These are phyloP conservation scores for Macrosiphum euphorbiae DNA, from an alignment of 2,888 invertebrate species.

Conservation along the genomic window DNA sequence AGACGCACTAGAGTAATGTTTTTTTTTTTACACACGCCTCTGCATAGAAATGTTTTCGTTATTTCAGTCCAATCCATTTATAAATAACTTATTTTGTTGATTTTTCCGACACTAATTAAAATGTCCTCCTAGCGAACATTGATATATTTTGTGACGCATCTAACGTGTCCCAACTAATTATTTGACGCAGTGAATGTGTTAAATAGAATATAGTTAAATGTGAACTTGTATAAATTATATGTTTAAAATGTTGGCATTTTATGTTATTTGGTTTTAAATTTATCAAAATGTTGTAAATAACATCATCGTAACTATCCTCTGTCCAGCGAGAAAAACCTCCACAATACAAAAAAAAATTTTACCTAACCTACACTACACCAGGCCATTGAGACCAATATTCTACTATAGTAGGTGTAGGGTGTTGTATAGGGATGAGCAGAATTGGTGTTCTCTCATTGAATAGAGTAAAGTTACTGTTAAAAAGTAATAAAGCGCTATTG, in stretches of 20 bases:
- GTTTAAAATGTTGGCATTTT: not conserved
- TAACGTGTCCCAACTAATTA: too few species aligned
- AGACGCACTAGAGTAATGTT: too few species aligned
- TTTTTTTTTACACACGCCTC: too few species aligned
- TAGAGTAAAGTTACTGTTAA: not conserved
- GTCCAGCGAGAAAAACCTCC: not conserved
- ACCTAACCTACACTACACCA: rapidly evolving
- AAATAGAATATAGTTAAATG: not conserved
- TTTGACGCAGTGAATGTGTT: too few species aligned
- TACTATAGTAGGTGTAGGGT: not conserved
- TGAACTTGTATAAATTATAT: not conserved
- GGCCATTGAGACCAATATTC: not conserved
- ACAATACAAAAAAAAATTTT: not conserved
- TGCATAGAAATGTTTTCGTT: too few species aligned
- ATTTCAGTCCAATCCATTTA: too few species aligned
- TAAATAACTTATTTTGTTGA: too few species aligned
- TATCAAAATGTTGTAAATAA: not conserved
- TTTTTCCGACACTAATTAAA: too few species aligned
- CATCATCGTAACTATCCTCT: not conserved
- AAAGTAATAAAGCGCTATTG: not conserved
- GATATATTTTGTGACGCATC: too few species aligned
- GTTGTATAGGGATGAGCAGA: not conserved
- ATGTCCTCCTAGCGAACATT: too few species aligned
- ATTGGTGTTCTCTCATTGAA: not conserved
- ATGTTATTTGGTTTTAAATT: too few species aligned